phyloP scores from a whole-genome alignment of 2,113 vertebrate genomes.

The Delphinapterus leucas region DNA sequence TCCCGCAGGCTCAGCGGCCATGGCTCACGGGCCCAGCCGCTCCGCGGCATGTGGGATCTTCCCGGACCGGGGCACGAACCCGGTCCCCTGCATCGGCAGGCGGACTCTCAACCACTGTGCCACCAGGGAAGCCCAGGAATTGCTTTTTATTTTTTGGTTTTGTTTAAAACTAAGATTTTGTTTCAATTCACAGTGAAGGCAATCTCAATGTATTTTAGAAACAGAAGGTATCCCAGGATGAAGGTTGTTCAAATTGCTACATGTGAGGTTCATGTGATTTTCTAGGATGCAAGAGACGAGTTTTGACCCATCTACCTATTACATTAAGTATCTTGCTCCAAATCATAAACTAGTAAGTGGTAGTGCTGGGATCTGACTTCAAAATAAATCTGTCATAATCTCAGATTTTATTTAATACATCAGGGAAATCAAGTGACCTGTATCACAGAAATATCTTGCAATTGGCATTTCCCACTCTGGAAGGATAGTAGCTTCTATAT shows the following conservation, averaged over 20 bases:
- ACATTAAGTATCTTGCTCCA: not conserved
- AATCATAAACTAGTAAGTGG: not conserved
- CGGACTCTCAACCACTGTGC: no score
- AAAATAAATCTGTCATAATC: not conserved
- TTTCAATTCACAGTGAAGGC: not conserved
- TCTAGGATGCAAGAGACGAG: not conserved
- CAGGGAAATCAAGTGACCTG: not conserved
- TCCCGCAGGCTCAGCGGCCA: no score
- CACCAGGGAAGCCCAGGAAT: not conserved
- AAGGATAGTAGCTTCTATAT: not conserved
- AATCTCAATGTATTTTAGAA: not conserved
- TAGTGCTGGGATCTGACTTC: not conserved
- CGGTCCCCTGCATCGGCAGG: no score
- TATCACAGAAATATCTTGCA: not conserved
- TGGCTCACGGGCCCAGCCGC: no score
- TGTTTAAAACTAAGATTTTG: constrained; percentile 9
- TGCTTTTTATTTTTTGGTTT: not conserved
- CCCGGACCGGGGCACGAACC: no score
- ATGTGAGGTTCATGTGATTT: not conserved
- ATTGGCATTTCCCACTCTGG: not conserved
- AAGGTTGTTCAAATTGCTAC: not conserved
- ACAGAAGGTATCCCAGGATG: not conserved
- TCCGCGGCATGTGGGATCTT: no score
- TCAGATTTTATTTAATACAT: not conserved
- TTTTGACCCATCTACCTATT: not conserved